Evolutionary conservation across 1,140 invertebrate genomes (phyloP), one percentile per base, ranked within the genome.

Genomic region (Andricus grossulariae): DNA sequence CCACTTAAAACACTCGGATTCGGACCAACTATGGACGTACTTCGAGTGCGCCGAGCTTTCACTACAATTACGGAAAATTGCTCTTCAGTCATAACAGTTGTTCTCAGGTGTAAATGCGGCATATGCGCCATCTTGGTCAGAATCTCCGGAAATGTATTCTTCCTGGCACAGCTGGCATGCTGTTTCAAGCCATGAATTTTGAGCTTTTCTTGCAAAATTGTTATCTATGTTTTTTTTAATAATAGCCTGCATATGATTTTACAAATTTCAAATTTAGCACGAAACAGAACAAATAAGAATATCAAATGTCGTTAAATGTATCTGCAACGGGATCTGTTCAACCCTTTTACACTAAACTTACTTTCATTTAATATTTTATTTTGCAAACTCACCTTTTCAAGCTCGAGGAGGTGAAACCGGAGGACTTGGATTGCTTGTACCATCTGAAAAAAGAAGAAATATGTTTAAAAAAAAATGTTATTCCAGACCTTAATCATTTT

Each of bases 371-470:
- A 32, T 74, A 19, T 45, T 70, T n/a, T 21, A 76, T 73, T 74
- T 70, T 32, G 66, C 51, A 76, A 73, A 79, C 95, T 97, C 94
- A 99, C 99, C 97, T 99, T 99, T 98, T 99, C 99, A 94, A 99
- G 96, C 94, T 99, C 99, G 94, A 99, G 95, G 92, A 99, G 96
- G 94, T 99, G 99, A 97, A 99, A 99, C 94, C 99, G 96, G 92
- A 99, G 95, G 88, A 99, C 99, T 96, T 99, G 99, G 93, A 99
- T 99, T 91, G 99, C 98, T 95, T 99, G 99, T 91, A 99, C 98
- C 99, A 99, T 99, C 98, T 99, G 96, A 84, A 92, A 94, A 89
- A 92, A 90, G 88, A 90, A 89, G 87, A 85, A 80, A 81, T 55
- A 45, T 45, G 7, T 45, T 45, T 45, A 32, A 32, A 2, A n/a